Evolutionary conservation across 2,888 invertebrate genomes (phyloP).

Genomic region (Congeria kusceri): DNA sequence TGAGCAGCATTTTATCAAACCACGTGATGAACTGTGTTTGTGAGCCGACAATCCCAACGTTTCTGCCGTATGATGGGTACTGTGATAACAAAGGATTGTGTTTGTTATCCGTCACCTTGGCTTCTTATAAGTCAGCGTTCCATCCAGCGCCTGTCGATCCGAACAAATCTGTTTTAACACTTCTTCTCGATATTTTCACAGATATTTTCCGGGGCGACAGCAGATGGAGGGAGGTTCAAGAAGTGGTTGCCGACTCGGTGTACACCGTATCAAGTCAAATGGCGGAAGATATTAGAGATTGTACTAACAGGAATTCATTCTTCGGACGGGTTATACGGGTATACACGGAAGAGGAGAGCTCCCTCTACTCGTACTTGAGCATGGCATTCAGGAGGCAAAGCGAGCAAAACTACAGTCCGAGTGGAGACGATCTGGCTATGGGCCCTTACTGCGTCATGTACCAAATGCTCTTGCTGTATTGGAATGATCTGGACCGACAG

Average conservation of each 20-base stretch:
- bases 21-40: not conserved
- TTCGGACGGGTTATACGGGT: constrained; percentile 16
- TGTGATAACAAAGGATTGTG: constrained; percentile 34
- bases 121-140: constrained; percentile 49
- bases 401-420: constrained; percentile 27
- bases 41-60: constrained; percentile 24
- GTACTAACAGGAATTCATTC: constrained; percentile 14
- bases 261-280: constrained; percentile 8
- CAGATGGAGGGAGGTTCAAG: constrained; percentile 25
- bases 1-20: constrained; percentile 7
- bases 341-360: constrained; percentile 37
- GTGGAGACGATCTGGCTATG: constrained; percentile 42
- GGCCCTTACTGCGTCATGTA: constrained; percentile 46
- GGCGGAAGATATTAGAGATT: not conserved
- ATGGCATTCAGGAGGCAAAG: constrained; percentile 45
- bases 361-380: constrained; percentile 37
- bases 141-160: constrained; percentile 31
- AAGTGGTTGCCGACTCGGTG: constrained; percentile 27
- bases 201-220: not conserved
- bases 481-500: constrained; percentile 22
- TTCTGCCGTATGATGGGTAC: constrained; percentile 12
- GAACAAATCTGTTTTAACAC: constrained; percentile 11
- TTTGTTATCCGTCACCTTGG: constrained; percentile 40
- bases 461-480: constrained; percentile 38
- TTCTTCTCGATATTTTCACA: not conserved